Conservation (phyloP, 1,140 invertebrate species). For the Melipona quadrifasciata region DNA sequence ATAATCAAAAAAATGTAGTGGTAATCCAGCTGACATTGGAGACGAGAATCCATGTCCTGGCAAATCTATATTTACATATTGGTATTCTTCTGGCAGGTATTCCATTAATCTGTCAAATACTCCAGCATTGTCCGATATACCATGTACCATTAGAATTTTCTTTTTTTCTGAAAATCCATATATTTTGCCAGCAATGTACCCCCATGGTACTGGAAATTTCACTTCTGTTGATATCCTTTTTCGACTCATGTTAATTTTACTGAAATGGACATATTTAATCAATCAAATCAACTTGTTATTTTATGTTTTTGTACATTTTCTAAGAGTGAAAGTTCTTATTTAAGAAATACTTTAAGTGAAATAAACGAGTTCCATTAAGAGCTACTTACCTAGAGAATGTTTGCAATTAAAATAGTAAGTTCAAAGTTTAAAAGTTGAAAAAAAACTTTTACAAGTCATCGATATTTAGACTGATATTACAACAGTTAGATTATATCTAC, state of each 20-base stretch:
- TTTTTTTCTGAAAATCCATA: slow-evolving; percentile 83
- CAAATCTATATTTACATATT: slow-evolving; percentile 86
- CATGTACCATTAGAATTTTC: slow-evolving; percentile 85
- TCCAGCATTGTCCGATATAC: slow-evolving; percentile 85
- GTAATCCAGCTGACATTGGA: slow-evolving; percentile 82
- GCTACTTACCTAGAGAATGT: accelerated
- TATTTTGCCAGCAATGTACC: slow-evolving; percentile 83
- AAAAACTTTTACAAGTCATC: background rate
- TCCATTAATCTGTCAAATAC: slow-evolving; percentile 86
- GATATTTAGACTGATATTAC: no score
- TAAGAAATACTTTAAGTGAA: background rate
- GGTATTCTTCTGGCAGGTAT: slow-evolving; percentile 82
- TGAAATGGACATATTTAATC: background rate
- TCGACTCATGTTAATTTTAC: slow-evolving; percentile 12
- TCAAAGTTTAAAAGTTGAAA: background rate
- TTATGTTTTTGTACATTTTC: background rate
- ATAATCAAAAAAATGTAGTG: slow-evolving; percentile 80
- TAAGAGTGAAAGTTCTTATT: background rate
- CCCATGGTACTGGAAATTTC: slow-evolving; percentile 71
- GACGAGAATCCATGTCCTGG: slow-evolving; percentile 88
- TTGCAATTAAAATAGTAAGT: no score
- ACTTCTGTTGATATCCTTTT: slow-evolving; percentile 48
- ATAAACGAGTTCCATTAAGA: background rate
- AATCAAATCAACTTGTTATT: background rate
- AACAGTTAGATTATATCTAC: no score